phyloP scores from a whole-genome alignment of 2,888 invertebrate species.

The Nasonia oneida region DNA sequence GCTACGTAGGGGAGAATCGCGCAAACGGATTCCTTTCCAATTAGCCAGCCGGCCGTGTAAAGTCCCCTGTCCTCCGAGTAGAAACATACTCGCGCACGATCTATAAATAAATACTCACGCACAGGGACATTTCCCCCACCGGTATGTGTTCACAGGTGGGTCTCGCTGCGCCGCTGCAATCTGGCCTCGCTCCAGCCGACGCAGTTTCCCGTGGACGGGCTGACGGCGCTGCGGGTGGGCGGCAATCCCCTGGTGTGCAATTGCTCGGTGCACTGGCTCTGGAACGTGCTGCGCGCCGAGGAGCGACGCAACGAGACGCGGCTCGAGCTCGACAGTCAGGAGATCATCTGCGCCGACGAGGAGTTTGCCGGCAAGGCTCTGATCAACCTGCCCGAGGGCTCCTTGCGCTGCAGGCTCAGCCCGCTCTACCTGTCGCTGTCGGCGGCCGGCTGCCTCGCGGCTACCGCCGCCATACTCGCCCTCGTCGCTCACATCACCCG shows the following conservation, averaged over 20 bases:
- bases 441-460: slow-evolving; percentile 76
- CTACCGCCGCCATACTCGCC: slow-evolving; percentile 74
- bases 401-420: slow-evolving; percentile 74
- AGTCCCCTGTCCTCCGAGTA: too few relatives aligned
- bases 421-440: slow-evolving; percentile 76
- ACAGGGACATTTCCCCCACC: not conserved
- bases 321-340: slow-evolving; percentile 75
- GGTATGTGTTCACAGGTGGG: slow-evolving; percentile 75
- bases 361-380: slow-evolving; percentile 76
- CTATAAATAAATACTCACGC: not conserved
- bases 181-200: slow-evolving; percentile 88
- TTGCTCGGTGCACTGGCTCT: slow-evolving; percentile 92
- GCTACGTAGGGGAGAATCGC: too few relatives aligned
- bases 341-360: slow-evolving; percentile 76
- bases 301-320: slow-evolving; percentile 75
- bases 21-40: too few relatives aligned
- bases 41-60: too few relatives aligned
- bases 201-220: slow-evolving; percentile 90
- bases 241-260: slow-evolving; percentile 93
- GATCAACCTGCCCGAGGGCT: slow-evolving; percentile 73
- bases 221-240: slow-evolving; percentile 87
- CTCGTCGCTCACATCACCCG: slow-evolving; percentile 75
- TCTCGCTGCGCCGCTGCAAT: slow-evolving; percentile 89
- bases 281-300: slow-evolving; percentile 84
- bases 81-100: too few relatives aligned